Evolutionary conservation across 2,113 vertebrate genomes (phyloP).

Genomic region (Petrocephalus microphthalmus): DNA sequence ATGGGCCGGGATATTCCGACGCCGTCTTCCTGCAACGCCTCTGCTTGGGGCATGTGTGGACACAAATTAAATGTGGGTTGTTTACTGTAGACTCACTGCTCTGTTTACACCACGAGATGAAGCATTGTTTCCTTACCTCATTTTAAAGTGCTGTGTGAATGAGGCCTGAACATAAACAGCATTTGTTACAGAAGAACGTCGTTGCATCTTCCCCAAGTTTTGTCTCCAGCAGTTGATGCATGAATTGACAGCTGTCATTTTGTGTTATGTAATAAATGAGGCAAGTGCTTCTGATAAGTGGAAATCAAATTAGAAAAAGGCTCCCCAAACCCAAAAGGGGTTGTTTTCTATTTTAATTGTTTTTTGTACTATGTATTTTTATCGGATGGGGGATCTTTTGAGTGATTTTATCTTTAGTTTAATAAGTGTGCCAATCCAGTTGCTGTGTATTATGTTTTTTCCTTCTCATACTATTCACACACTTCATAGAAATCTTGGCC

Average conservation of each 20-base stretch:
- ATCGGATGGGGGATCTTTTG: neutral
- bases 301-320: neutral
- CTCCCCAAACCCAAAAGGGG: neutral
- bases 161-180: neutral
- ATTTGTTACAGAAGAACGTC: neutral
- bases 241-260: neutral
- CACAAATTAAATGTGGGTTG: neutral
- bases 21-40: neutral
- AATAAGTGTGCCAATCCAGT: neutral
- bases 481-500: neutral
- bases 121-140: neutral
- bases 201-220: neutral
- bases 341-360: neutral
- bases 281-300: neutral
- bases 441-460: neutral
- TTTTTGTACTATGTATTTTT: neutral
- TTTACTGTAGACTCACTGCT: neutral
- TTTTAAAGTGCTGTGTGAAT: neutral
- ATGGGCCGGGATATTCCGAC: neutral
- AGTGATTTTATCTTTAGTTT: neutral
- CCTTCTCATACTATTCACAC: neutral
- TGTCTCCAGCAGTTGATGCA: no score
- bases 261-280: neutral
- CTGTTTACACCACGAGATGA: neutral
- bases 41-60: neutral